Evolutionary conservation across 2,888 invertebrate genomes (phyloP), one percentile per base, ranked within the genome.

Genomic region (Pemphredon lugubris): DNA sequence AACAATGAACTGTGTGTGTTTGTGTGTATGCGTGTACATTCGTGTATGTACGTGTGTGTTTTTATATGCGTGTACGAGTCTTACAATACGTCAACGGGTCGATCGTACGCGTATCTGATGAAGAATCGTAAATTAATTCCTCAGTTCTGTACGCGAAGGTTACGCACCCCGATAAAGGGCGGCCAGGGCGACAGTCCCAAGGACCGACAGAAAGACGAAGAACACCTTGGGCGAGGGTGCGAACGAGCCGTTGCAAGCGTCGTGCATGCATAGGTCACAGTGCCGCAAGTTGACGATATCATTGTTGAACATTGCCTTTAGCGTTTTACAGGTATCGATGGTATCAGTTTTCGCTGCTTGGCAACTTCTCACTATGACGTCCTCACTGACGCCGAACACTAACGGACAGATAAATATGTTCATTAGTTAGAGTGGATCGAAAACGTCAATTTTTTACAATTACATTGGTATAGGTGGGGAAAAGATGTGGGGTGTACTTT

Each of bases 221-320:
- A 77, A 45, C 44, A 82, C 77, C 26, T 66, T 63, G 1, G 85
- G 75, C 20, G 81, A 73, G 1, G 69, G 39, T 20, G 54, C 37
- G 30, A 61, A 54, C 6, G 85, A 77, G 11, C 81, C 72, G 64
- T 88, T 88, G 77, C 88, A 88, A 21, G 72, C 75, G 4, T 87
- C 85, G 20, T 72, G 72, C 13, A 70, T 64, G 73, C 88, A 88
- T 0, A 86, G 67, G 1, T 71, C 79, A 71, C 88, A 88, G 47
- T 64, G 73, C 6, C 78, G 71, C 34, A 76, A 14, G 0, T 39
- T 54, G 3, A 16, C 13, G 11, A 44, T 5, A 13, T 68, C 7
- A 9, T 11, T 11, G 13, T 63, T 9, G 13, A 79, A 45, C 32
- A 81, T 82, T 0, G 58, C 63, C 13, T 70, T 16, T n/a, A 80